These are phyloP conservation scores for Terrapene triunguis DNA, from an alignment of 2,113 vertebrate species.

Conservation along the genomic window DNA sequence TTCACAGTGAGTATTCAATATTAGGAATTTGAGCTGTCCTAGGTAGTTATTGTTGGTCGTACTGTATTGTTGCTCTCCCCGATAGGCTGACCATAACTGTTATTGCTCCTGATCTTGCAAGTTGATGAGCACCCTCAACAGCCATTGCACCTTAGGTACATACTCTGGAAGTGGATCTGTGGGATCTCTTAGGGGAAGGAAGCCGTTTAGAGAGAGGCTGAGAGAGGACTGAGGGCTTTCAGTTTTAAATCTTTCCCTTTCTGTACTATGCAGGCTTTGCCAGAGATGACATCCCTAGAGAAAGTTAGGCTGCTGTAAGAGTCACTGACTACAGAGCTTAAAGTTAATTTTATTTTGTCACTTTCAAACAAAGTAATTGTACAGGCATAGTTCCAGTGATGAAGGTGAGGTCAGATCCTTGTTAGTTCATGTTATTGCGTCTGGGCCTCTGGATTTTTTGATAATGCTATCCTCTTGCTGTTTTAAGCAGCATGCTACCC, in stretches of 20 bases:
- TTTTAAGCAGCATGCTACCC: background rate
- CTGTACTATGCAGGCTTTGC: too few species aligned
- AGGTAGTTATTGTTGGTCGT: background rate
- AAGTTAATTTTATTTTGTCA: too few species aligned
- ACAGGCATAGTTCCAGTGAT: background rate
- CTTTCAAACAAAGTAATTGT: too few species aligned
- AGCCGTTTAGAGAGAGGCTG: background rate
- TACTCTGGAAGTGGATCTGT: background rate
- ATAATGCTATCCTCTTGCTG: background rate
- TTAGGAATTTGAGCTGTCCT: background rate
- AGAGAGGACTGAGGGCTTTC: background rate
- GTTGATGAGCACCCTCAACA: rapidly evolving
- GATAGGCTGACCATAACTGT: rapidly evolving
- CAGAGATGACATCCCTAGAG: too few species aligned
- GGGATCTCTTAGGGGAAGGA: background rate
- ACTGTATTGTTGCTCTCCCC: background rate
- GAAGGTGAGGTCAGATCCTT: background rate
- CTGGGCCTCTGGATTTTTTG: background rate
- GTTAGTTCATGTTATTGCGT: background rate
- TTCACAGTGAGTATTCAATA: background rate
- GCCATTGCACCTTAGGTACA: background rate
- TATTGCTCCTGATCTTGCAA: background rate
- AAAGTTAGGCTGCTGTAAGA: too few species aligned
- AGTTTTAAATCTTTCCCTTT: background rate
- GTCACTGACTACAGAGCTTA: too few species aligned